phyloP scores from a whole-genome alignment of 1,140 invertebrate species.

The Diabrotica undecimpunctata region DNA sequence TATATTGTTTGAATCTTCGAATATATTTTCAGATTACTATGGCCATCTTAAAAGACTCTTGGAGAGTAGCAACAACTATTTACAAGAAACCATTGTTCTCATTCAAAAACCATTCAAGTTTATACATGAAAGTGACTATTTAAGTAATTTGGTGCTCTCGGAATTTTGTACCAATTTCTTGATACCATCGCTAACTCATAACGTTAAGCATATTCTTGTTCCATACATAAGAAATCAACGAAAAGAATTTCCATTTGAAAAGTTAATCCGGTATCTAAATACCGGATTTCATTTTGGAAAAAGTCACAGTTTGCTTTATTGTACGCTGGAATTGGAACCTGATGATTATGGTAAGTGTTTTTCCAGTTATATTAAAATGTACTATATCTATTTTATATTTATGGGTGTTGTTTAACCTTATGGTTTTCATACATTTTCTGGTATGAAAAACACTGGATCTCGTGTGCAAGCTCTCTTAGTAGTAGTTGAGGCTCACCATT shows the following conservation, averaged over 20 bases:
- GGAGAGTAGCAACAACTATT: constrained; percentile 52
- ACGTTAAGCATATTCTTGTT: constrained; percentile 50
- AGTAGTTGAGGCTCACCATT: too few species aligned
- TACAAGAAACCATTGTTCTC: constrained; percentile 71
- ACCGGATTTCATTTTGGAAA: constrained; percentile 39
- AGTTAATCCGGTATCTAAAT: constrained; percentile 51
- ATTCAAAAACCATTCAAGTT: constrained; percentile 68
- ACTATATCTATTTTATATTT: too few species aligned
- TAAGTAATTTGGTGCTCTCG: constrained; percentile 34
- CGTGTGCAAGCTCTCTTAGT: too few species aligned
- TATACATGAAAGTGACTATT: constrained; percentile 31
- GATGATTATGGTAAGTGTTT: constrained; percentile 57
- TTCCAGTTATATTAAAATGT: not conserved
- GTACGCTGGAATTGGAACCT: constrained; percentile 64
- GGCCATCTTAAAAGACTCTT: constrained; percentile 65
- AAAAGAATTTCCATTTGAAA: constrained; percentile 49
- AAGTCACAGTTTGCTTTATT: constrained; percentile 55
- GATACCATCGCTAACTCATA: constrained; percentile 42
- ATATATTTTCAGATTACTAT: constrained; percentile 63
- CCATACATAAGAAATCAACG: constrained; percentile 50
- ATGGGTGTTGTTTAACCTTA: too few species aligned
- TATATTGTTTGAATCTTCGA: not conserved
- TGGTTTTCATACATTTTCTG: too few species aligned
- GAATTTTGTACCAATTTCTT: constrained; percentile 47
- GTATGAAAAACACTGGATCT: too few species aligned